phyloP scores from a whole-genome alignment of 2,888 invertebrate species.

The Epiblema foenella region DNA sequence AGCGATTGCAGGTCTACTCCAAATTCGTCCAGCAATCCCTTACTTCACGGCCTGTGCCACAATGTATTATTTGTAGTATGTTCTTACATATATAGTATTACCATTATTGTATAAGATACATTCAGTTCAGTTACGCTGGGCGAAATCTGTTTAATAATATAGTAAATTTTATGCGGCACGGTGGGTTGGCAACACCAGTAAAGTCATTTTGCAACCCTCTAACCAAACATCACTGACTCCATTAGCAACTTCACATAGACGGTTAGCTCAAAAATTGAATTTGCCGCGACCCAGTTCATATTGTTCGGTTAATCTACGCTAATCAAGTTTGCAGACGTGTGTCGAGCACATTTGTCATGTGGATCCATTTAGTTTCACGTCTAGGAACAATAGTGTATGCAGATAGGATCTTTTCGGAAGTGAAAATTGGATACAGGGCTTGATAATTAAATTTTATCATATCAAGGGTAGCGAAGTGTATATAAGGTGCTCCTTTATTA shows the following conservation, averaged over 20 bases:
- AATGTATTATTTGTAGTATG: too few relatives aligned
- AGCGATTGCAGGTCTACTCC: too few relatives aligned
- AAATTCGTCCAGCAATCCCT: too few relatives aligned
- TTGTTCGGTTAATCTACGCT: conserved; percentile 67
- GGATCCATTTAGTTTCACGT: conserved; percentile 38
- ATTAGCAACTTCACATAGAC: conserved; percentile 40
- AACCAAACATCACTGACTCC: conserved; percentile 35
- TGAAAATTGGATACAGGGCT: neutral
- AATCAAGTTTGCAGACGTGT: conserved; percentile 60
- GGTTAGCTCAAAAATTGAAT: conserved; percentile 44
- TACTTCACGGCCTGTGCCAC: too few relatives aligned
- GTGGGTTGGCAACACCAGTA: neutral
- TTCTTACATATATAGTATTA: too few relatives aligned
- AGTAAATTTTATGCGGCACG: neutral
- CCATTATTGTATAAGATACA: too few relatives aligned
- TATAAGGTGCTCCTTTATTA: too few relatives aligned
- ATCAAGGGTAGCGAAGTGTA: neutral
- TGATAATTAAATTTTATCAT: neutral
- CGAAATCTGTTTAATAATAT: neutral
- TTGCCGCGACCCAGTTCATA: conserved; percentile 61
- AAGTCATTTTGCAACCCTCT: conserved; percentile 24
- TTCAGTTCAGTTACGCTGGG: neutral
- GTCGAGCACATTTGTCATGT: conserved; percentile 39
- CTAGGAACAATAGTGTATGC: conserved; percentile 30
- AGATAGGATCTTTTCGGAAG: conserved; percentile 26